Percentiles rank a stretch among this genome's conserved stretches.
Conservation (phyloP, 2,797 vertebrate genomes). For the Pangasius sanitwongsei region DNA sequence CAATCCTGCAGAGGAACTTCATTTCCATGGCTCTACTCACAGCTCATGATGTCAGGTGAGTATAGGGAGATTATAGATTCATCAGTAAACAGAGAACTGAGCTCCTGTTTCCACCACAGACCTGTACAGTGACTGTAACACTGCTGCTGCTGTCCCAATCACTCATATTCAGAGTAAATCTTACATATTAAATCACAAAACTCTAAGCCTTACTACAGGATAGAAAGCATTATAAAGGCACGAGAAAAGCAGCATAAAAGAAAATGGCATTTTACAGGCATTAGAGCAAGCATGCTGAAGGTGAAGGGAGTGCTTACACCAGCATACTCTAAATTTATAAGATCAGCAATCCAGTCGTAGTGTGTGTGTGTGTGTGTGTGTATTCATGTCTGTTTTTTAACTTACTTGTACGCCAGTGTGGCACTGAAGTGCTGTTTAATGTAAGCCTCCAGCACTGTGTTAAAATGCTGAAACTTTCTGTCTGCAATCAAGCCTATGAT, state of each 20-base stretch:
- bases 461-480: conserved; percentile 98
- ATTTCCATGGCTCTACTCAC: background rate
- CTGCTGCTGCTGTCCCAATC: background rate
- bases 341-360: conserved; percentile 8
- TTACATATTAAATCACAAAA: conserved; percentile 3
- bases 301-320: conserved; percentile 17
- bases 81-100: background rate
- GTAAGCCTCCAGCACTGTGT: conserved; percentile 95
- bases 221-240: conserved; percentile 5
- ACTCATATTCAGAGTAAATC: background rate
- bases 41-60: background rate
- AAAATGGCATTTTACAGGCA: background rate
- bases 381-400: conserved; percentile 13
- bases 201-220: conserved; percentile 4
- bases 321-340: conserved; percentile 19
- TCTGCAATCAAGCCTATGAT: conserved; percentile 97
- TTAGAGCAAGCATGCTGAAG: background rate
- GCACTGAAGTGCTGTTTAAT: conserved; percentile 99
- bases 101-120: background rate
- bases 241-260: background rate
- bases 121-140: background rate
- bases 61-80: background rate
- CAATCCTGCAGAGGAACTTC: background rate
- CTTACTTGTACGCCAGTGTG: conserved; percentile 91
- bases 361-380: background rate